Base-by-base conservation (phyloP, 1,140 invertebrate species). In the Paracyclopina nana region DNA sequence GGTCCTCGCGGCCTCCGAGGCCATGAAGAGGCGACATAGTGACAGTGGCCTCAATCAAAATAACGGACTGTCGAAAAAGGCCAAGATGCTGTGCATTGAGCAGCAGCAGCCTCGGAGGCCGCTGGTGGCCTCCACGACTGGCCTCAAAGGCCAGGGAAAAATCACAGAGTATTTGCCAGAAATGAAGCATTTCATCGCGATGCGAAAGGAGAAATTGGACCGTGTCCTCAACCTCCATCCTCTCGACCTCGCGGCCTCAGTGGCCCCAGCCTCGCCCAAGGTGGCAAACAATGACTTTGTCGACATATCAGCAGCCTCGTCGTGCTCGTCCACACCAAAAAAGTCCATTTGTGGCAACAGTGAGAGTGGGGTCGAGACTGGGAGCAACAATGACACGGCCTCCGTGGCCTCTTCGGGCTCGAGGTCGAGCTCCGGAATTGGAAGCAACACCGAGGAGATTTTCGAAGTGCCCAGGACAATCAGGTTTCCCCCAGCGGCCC, bases 391-490 rank as follows among this genome's bases (percentile, higher is more conserved):
- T 38, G 5, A 2, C 20, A n/a, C 34, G n/a, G 20, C 20, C 34
- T 8, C 34, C 20, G n/a, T 38, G n/a, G 20, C 20, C 34, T 20
- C 9, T 38, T 38, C n/a, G 8, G 20, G 2, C 9, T 2, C 14
- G 34, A 38, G 34, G 8, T n/a, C n/a, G n/a, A n/a, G 34, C 8
- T 20, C 3, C 34, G 20, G 20, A 38, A 2, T 20, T 9, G 20
- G 20, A 16, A n/a, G 34, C 14, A 38, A 38, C 20, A 20, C 14
- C 20, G 4, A 38, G 34, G 20, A 3, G 5, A 16, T n/a, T 20
- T 44, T 44, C 24, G 42, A 44, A 44, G 42, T 44, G 16, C 42
- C 42, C 12, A 44, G 24, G 16, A n/a, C 42, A 12, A 44, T 44
- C 24, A 18, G 42, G 12, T 44, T 44, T 44, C 42, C 42, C n/a